These are phyloP conservation scores for Camptogramma bilineatum DNA, from an alignment of 2,888 invertebrate species.

Conservation along the genomic window DNA sequence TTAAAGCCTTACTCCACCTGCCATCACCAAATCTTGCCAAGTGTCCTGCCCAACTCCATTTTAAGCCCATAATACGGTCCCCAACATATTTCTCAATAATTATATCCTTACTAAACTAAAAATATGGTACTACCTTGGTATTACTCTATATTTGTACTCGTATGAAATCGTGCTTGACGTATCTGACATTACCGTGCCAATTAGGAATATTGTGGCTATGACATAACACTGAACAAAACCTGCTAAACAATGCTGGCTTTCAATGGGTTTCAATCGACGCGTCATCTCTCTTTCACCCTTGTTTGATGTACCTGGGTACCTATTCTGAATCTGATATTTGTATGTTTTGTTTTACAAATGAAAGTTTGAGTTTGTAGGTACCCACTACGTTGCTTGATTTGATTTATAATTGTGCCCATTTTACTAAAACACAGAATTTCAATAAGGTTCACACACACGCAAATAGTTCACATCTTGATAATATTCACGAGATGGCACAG, in stretches of 20 bases:
- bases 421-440: too few species aligned
- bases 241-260: not conserved
- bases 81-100: too few species aligned
- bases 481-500: too few species aligned
- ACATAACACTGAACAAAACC: not conserved
- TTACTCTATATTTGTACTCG: not conserved
- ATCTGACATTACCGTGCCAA: not conserved
- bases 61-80: too few species aligned
- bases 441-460: too few species aligned
- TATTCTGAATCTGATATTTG: not conserved
- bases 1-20: too few species aligned
- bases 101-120: not conserved
- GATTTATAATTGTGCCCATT: not conserved
- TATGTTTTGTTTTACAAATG: not conserved
- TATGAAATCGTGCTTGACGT: not conserved
- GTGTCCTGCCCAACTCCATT: too few species aligned
- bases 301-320: not conserved
- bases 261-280: conserved; percentile 6
- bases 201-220: not conserved
- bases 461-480: too few species aligned
- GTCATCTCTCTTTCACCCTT: not conserved
- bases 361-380: not conserved
- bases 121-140: not conserved
- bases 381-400: too few species aligned
- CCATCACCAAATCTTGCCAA: too few species aligned